Evolutionary conservation across 2,113 vertebrate species (phyloP), one percentile per base, ranked within the genome.

Genomic region (Peucedramus taeniatus): DNA sequence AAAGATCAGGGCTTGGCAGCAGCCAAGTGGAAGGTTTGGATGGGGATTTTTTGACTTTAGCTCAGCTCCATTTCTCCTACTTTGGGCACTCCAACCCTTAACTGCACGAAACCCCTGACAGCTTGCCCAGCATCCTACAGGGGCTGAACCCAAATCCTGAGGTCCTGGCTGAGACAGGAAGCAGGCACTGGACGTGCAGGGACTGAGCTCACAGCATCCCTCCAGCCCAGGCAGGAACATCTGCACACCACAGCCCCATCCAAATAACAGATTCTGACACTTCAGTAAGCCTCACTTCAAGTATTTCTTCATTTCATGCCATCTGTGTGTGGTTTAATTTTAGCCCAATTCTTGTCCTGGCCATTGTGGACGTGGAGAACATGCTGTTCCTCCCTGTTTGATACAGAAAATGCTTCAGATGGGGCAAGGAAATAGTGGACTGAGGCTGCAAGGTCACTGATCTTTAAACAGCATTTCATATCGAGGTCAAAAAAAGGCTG

Each of bases 271-370:
- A 79, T 90, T 45, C 75, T 74, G 75, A 65, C 61, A 66, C 82
- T 90, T 70, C 82, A 90, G 30, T 42, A 53, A 92, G 19, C 90
- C 54, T 44, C 57, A 13, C 65, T 92, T 93, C 7, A 80, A 86
- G 79, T 33, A 80, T 86, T 93, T 76, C 75, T 96, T 90, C 40
- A 27, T 50, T 65, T 83, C 50, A 22, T 77, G 81, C 75, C 78
- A 72, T 92, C 90, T 88, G 66, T 8, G 11, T 49, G 53, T 14
- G 71, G 59, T 92, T 97, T 94, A 90, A 92, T 90, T 94, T 94
- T 83, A 94, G 92, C n/a, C 63, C 33, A 50, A 28, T 61, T 80
- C 83, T 88, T 77, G 75, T 72, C 59, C 82, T 74, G 59, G 50
- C 83, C 50, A 14, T 59, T 28, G 53, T 66, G 71, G 92, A 85